These are phyloP conservation scores for Oreochromis niloticus DNA, from an alignment of 2,113 vertebrate genomes.

Conservation along the genomic window DNA sequence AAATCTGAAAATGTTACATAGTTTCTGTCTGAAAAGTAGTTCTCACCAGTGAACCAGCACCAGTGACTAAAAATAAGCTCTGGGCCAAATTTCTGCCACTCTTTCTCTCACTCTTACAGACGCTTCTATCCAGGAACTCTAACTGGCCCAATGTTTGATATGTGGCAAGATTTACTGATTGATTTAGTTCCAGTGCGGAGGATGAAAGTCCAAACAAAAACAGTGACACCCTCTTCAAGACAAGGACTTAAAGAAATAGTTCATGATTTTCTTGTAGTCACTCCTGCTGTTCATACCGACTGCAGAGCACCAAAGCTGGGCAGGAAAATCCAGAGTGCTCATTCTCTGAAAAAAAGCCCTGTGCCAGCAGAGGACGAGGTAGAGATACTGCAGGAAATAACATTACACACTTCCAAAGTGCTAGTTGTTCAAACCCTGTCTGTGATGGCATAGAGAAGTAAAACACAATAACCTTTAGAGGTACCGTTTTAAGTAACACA, in stretches of 20 bases:
- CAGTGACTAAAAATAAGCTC: accelerated
- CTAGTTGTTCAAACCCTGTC: neutral
- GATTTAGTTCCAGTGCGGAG: neutral
- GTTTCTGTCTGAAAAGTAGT: neutral
- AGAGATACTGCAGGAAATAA: neutral
- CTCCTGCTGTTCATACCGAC: neutral
- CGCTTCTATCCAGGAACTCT: neutral
- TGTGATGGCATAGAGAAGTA: accelerated
- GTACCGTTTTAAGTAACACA: neutral
- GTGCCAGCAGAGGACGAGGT: neutral
- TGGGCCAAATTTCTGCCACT: neutral
- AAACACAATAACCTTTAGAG: neutral
- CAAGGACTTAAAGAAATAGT: neutral
- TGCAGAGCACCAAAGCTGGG: neutral
- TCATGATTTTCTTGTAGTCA: neutral
- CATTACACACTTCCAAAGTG: neutral
- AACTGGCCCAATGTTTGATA: neutral
- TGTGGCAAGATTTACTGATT: neutral
- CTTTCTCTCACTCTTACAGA: neutral
- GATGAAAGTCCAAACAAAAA: neutral
- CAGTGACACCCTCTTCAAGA: neutral
- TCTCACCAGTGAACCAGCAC: neutral
- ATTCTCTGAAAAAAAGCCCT: neutral
- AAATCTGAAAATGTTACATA: neutral
- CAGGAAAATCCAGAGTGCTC: neutral